Conservation (phyloP, 2,797 vertebrate species). For the Rhincodon typus region DNA sequence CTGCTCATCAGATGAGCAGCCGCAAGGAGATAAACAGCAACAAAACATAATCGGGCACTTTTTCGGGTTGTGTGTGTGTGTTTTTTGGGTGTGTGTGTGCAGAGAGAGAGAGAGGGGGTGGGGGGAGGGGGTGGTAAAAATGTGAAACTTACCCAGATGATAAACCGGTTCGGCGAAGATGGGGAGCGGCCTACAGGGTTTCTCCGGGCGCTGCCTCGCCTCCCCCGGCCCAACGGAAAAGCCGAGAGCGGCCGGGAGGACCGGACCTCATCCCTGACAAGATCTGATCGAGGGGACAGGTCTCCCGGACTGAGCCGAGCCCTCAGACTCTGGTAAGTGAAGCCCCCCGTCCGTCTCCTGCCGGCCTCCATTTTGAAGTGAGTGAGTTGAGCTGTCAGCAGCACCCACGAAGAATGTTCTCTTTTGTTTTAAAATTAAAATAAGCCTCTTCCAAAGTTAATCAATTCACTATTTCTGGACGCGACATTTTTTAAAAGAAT, state of each 20-base stretch:
- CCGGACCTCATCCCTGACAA: too few species aligned
- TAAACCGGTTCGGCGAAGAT: background rate
- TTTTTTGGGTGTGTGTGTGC: background rate
- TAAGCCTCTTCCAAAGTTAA: background rate
- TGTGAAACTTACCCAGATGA: background rate
- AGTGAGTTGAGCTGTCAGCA: background rate
- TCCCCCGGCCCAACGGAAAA: background rate
- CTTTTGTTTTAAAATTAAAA: background rate
- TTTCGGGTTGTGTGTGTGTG: too few species aligned
- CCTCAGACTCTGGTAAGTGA: background rate
- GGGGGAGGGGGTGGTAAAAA: background rate
- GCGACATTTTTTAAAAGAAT: background rate
- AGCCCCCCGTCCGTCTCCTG: background rate
- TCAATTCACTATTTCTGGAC: background rate
- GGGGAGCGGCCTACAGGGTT: background rate
- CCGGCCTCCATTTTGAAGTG: conserved; percentile 24
- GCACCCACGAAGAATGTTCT: background rate
- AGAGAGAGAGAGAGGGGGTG: too few species aligned
- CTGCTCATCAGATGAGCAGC: conserved; percentile 38
- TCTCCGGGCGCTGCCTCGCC: background rate
- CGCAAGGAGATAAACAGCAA: background rate
- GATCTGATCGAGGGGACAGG: background rate
- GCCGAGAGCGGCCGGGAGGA: background rate
- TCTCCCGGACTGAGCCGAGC: background rate
- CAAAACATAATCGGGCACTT: background rate